A percentile compares a stretch with the other conserved stretches of the same genome.
Conservation (phyloP, 2,888 invertebrate species). For the Anthoptus insignis region DNA sequence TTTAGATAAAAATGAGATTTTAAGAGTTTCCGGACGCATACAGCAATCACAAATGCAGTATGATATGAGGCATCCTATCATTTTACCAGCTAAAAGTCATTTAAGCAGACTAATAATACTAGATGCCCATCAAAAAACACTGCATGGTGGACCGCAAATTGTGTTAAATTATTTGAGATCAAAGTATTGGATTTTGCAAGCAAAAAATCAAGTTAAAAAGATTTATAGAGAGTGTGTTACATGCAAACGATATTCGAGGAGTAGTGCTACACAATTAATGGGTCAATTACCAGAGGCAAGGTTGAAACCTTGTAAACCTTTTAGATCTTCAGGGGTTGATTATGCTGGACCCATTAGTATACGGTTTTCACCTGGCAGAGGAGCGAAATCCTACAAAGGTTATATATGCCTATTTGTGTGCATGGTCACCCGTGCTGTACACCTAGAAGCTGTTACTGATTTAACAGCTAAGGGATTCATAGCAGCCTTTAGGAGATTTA, state of each 20-base stretch:
- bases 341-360: constrained; percentile 40
- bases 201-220: background rate
- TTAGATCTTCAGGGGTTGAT: constrained; percentile 32
- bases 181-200: constrained; percentile 17
- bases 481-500: constrained; percentile 46
- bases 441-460: constrained; percentile 40
- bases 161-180: constrained; percentile 30
- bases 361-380: constrained; percentile 30
- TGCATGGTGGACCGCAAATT: constrained; percentile 44
- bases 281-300: constrained; percentile 39
- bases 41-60: constrained; percentile 33
- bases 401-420: constrained; percentile 22
- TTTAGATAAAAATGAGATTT: constrained; percentile 37
- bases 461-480: constrained; percentile 41
- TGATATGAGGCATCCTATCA: constrained; percentile 44
- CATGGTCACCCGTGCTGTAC: constrained; percentile 41
- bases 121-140: constrained; percentile 44
- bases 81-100: constrained; percentile 43
- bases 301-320: constrained; percentile 28
- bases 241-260: background rate
- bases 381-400: constrained; percentile 18
- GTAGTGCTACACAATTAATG: constrained; percentile 42
- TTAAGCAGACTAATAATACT: constrained; percentile 44
- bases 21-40: constrained; percentile 50
- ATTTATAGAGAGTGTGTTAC: constrained; percentile 1